Base-by-base conservation (phyloP, 2,113 vertebrate genomes). In the Notechis scutatus region DNA sequence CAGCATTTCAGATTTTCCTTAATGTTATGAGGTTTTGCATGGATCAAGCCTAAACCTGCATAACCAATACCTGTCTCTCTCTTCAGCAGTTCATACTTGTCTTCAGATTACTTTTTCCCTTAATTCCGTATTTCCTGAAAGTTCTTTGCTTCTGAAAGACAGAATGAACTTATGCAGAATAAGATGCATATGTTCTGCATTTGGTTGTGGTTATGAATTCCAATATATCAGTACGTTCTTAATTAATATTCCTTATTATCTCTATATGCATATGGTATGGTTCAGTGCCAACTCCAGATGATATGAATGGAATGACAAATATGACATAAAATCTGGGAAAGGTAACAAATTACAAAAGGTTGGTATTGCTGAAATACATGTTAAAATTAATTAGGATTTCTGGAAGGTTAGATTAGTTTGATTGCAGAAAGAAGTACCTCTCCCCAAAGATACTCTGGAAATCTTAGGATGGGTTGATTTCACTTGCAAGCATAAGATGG, bases 331-430 rank as follows among this genome's bases (percentile, higher is more conserved):
- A 92, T 10, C 9, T 21, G 74, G 52, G 52, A 92, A 45, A 74
- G 54, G 39, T n/a, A 52, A 56, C 88, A 52, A 90, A 93, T 93
- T 34, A 0, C 2, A 94, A 94, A 94, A 52, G 59, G 4, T 69
- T 24, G 24, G 91, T 11, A 90, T 56, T 91, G 87, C 0, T 93
- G 90, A 96, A 94, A 94, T 5, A 86, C 3, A 87, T 55, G 91
- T 59, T 94, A 95, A 95, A 87, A 94, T 42, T 96, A 50, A 6
- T 2, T 9, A 21, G 23, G 29, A 95, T 94, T 96, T 96, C 95
- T 89, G 92, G 95, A 95, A 95, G 95, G 95, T 95, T 93, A 96
- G 94, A 95, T 81, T 95, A 94, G 93, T 90, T 81, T 94, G 95
- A 92, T 93, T 95, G 94, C 93, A 96, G 86, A 95, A 26, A 95